phyloP scores from a whole-genome alignment of 1,140 invertebrate species.

The Trialeurodes vaporariorum region DNA sequence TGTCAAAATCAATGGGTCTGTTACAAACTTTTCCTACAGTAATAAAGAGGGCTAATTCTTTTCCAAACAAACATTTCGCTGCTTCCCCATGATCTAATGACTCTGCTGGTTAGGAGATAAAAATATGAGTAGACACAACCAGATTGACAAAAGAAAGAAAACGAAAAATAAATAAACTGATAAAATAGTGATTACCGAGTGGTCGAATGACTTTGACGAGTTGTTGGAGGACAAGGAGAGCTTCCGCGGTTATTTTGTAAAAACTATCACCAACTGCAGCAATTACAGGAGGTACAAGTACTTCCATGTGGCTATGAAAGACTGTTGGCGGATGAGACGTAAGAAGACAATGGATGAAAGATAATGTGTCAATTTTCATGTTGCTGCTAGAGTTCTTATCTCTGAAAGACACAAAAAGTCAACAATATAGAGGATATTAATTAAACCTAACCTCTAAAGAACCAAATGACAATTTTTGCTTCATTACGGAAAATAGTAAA shows the following conservation, averaged over 20 bases:
- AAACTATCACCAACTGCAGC: conserved; percentile 85
- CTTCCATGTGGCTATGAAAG: conserved; percentile 65
- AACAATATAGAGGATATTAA: conserved; percentile 25
- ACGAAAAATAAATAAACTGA: not conserved
- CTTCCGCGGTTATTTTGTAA: conserved; percentile 97
- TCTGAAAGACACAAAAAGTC: no score
- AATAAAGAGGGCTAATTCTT: no score
- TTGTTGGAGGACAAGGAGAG: conserved; percentile 82
- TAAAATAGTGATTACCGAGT: conserved; percentile 43
- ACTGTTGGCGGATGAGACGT: conserved; percentile 68
- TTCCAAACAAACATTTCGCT: no score
- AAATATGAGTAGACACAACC: no score
- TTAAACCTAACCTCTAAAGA: conserved; percentile 16
- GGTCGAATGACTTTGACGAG: conserved; percentile 90
- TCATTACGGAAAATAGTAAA: no score
- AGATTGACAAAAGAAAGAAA: no score
- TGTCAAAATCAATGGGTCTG: no score
- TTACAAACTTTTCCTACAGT: no score
- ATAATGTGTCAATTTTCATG: conserved; percentile 96
- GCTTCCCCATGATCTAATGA: no score
- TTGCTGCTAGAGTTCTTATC: conserved; percentile 93
- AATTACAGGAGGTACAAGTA: conserved; percentile 78
- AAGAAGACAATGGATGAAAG: conserved; percentile 81
- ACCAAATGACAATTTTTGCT: no score
- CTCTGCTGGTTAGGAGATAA: no score